Evolutionary conservation across 2,113 vertebrate species (phyloP), one percentile per base, ranked within the genome.

Genomic region (Python bivittatus): DNA sequence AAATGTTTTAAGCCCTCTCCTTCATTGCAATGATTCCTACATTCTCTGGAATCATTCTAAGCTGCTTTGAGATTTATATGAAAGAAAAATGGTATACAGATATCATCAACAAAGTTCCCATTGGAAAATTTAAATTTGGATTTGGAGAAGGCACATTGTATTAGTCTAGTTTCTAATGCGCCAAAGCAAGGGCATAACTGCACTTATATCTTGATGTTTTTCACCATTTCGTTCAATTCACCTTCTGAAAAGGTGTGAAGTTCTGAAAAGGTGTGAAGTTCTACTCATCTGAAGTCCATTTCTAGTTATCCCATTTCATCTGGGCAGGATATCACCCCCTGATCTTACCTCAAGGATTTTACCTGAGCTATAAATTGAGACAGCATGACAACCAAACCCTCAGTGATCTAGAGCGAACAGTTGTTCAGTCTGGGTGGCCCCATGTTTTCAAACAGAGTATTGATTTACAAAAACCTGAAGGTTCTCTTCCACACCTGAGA

Each of bases 381-480:
- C 8, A 48, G 11, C 57, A 64, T 17, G 0, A 10, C 0, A 61
- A 57, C 33, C 53, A 90, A 44, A 84, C 27, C 72, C 38, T 22
- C 13, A 11, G 1, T 6, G 54, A 58, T 48, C 38, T 38, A 57
- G 13, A 90, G 68, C 10, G 42, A 20, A 33, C 12, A 6, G 64
- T 38, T 79, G 2, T 83, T 42, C n/a, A 33, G 20, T 17, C 38
- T 15, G 54, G 54, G 33, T 12, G 6, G 25, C 1, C 23, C 0
- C 4, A 6, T 57, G 33, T 79, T 90, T 57, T 25, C 68, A 58
- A 86, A 92, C 85, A 52, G 92, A 93, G 91, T 22, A 93, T 44
- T 90, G 85, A 93, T 33, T 86, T 93, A 56, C 61, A 93, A 58
- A 90, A 56, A 15, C 20, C 58, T 52, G 44, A 2, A 29, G 29